Base-by-base conservation (phyloP, 2,888 invertebrate genomes). In the Latrodectus hesperus region DNA sequence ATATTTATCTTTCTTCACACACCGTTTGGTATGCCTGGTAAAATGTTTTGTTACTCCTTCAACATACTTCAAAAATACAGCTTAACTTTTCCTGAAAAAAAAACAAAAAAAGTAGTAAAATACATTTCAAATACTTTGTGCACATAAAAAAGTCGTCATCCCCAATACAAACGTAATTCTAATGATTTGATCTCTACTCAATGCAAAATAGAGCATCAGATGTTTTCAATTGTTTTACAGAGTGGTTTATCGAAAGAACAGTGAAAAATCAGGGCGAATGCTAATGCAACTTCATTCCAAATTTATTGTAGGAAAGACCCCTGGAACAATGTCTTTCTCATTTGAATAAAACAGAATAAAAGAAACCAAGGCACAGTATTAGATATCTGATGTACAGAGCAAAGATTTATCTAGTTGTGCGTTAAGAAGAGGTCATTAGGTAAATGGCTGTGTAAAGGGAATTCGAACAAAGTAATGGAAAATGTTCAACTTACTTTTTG, bases 321-420 rank as follows among this genome's bases (percentile, higher is more conserved):
- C 79, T 71, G 64, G 64, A 80, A 80, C 79, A 80, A 80, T 80
- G 79, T 72, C 79, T 64, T 22, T 64, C 79, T 80, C 79, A 80
- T 80, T 80, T 80, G 79, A 80, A 80, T 80, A 80, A 80, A 71
- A 51, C 51, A 17, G 38, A 22, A 70, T 78, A 80, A 71, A 80
- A 80, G 72, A 72, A 80, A 10, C 17, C 64, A 71, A 80, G 64
- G 70, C 51, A 14, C 26, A 49, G 71, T 72, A 60, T 55, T 51
- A 64, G 51, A 49, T 71, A 80, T 80, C 79, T 71, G 79, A 80
- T 80, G 71, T 53, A 72, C 26, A 64, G 79, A 72, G 72, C 72
- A 80, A 80, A 80, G 79, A 80, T 80, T 80, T 80, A 80, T 80
- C 79, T 72, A 80, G 72, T 64, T 80, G 79, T 80, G 79, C 51